Evolutionary conservation across 2,797 vertebrate genomes (phyloP), one percentile per base, ranked within the genome.

Genomic region (Squalus acanthias): DNA sequence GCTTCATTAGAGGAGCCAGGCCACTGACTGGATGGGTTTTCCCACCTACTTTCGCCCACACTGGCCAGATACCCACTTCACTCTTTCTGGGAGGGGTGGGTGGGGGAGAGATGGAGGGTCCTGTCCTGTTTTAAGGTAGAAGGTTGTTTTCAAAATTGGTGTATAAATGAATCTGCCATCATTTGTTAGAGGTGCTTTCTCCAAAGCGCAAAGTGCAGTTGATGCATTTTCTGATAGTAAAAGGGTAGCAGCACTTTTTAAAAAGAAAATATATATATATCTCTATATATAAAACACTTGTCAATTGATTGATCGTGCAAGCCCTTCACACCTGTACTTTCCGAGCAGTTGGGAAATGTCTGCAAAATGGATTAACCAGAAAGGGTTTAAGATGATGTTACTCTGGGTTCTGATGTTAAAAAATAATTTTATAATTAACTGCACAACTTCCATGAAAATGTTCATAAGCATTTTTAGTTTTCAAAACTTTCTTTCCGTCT

Each of bases 21-120:
- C 6, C 17, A 9, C 1, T 6, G 46, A 24, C 7, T 22, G 7
- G 57, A 63, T 2, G 5, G 0, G 22, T 33, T 29, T 91, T 2
- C 20, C 24, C 85, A 39, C 39, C 20, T 50, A 26, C 20, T 53
- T 22, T 63, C 15, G 5, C n/a, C 88, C n/a, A 24, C 63, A 10
- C 7, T 46, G 60, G n/a, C 17, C 91, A 17, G n/a, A 63, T 17
- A 29, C 15, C 60, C 74, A 97, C 96, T 22, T 13, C 39, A 24
- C 0, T 97, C 96, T 67, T 96, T 65, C 8, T 96, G 96, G 0
- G 97, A 33, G 26, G 92, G 96, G 0, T 85, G 72, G 22, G 67
- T 7, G 72, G 96, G 12, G 98, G 97, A 97, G 97, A 98, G 97
- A 96, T 96, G 88, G 67, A 12, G 97, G 67, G 96, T 97, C 67